Conservation (phyloP, 2,797 vertebrate species). For the Tapera naevia region DNA sequence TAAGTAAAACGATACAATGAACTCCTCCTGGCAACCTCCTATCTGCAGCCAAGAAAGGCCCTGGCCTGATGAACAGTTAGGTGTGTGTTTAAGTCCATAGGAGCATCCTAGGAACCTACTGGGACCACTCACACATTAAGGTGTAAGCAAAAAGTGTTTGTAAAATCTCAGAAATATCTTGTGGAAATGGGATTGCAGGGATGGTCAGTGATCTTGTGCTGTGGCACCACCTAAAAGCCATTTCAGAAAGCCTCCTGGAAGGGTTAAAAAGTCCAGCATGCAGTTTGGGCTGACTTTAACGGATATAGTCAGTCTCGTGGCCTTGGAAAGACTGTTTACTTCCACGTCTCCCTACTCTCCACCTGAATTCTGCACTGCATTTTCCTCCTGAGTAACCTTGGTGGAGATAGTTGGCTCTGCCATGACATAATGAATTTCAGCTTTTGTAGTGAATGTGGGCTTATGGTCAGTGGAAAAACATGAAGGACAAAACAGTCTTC, state of each 20-base stretch:
- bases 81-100: not conserved
- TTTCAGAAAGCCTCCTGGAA: not conserved
- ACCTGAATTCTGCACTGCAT: not conserved
- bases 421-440: not conserved
- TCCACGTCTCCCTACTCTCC: not conserved
- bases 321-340: not conserved
- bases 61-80: not conserved
- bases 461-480: not conserved
- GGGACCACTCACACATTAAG: not conserved
- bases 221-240: not conserved
- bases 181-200: not conserved
- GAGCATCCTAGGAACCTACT: not conserved
- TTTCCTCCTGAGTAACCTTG: not conserved
- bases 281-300: not conserved
- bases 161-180: not conserved
- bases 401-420: not conserved
- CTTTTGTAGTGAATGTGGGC: not conserved
- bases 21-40: conserved; percentile 30
- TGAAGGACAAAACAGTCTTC: not conserved
- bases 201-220: fast-evolving
- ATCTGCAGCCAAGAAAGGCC: not conserved
- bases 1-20: conserved; percentile 4
- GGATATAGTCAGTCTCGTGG: not conserved
- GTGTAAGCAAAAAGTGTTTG: not conserved
- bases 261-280: fast-evolving